phyloP scores from a whole-genome alignment of 2,113 vertebrate species.

The Notothenia rossii region DNA sequence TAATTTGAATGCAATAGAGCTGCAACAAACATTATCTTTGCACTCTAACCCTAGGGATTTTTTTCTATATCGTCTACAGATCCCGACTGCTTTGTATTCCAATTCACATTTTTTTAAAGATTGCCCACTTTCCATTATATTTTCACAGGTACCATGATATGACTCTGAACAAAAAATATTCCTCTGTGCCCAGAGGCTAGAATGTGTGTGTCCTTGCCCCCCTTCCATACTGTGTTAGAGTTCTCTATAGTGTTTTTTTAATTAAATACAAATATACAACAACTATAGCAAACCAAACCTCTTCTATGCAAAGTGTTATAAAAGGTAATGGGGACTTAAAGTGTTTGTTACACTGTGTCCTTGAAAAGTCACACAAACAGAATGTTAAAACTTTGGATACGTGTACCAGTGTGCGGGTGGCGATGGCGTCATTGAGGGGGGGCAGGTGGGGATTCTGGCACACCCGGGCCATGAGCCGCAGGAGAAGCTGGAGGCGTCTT shows the following conservation, averaged over 20 bases:
- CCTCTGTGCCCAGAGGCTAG: not conserved
- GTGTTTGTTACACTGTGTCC: not conserved
- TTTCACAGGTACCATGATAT: not conserved
- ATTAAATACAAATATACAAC: not conserved
- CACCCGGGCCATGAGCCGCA: constrained; percentile 76
- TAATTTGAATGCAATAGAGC: no score
- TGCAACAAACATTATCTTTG: no score
- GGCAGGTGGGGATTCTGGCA: constrained; percentile 73
- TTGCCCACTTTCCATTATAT: not conserved
- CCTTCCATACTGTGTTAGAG: no score
- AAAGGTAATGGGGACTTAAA: not conserved
- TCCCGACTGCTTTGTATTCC: not conserved
- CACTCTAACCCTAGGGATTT: not conserved
- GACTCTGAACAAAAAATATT: not conserved
- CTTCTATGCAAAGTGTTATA: not conserved
- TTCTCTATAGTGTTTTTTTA: no score
- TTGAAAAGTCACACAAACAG: not conserved
- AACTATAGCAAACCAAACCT: not conserved
- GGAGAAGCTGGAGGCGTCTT: constrained; percentile 75
- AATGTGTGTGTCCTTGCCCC: not conserved
- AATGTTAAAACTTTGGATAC: not conserved
- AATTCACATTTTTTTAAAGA: not conserved
- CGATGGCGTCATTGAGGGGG: constrained; percentile 71
- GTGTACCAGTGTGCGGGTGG: constrained; percentile 75
- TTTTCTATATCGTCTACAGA: not conserved